Evolutionary conservation across 2,888 invertebrate genomes (phyloP), one percentile per base, ranked within the genome.

Genomic region (Stenurella melanura): DNA sequence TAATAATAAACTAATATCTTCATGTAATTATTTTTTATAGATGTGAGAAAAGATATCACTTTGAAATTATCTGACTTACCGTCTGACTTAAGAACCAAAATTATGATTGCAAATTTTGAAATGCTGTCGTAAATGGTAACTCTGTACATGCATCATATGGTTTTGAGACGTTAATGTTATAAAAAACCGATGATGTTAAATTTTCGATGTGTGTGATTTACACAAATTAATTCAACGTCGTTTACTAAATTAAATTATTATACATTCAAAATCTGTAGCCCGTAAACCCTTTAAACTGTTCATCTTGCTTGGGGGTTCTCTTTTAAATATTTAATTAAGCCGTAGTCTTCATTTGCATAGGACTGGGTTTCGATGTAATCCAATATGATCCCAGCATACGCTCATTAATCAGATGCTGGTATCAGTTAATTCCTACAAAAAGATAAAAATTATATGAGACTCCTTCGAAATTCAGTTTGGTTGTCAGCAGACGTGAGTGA

Each of bases 321-420:
- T 77, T 81, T 80, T 80, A 83, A 81, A 83, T 83, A 83, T 82
- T 83, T 80, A 83, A 83, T 83, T 83, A 82, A 82, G 81, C 80
- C 75, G 78, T 76, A 77, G 71, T 68, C 66, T 73, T 80, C 81
- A 81, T 83, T 83, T 83, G 81, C 83, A 82, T 83, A 73, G 77
- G 75, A 75, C 74, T 77, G 74, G 70, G 70, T 70, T 75, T 78
- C 77, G 75, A 76, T 80, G 78, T 79, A 78, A 80, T 80, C 79
- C 76, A 69, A 70, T 69, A 76, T 67, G 70, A 70, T 75, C 66
- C 74, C 70, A 30, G 74, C 63, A 70, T 75, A 64, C 69, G 63
- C 58, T 61, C 76, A 81, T 81, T 81, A 81, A 81, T 81, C 79
- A 81, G 76, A 70, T 64, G 74, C 70, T 73, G 73, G 69, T 74